A percentile compares a stretch with the other conserved stretches of the same genome.
Evolutionary conservation across 2,113 vertebrate species (phyloP).

Genomic region (Gulo gulo): DNA sequence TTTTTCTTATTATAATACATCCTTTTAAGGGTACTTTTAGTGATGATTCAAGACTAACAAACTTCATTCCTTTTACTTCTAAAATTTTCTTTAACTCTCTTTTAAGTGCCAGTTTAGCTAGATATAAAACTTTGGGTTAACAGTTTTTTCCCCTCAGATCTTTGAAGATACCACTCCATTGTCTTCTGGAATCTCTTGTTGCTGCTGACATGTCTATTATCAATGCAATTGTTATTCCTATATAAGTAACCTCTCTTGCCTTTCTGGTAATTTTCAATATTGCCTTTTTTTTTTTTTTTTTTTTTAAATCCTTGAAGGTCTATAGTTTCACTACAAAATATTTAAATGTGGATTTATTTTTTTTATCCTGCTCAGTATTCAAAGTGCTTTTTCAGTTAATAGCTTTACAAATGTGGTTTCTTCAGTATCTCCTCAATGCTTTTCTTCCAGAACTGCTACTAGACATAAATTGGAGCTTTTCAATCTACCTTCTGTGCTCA

Average conservation of each 20-base stretch:
- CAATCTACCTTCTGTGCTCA: background rate
- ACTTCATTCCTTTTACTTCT: background rate
- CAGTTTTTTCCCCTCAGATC: background rate
- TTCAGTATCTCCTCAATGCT: background rate
- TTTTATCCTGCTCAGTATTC: background rate
- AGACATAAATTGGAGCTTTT: background rate
- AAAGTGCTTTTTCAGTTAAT: background rate
- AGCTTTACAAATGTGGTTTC: background rate
- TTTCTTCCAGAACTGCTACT: background rate
- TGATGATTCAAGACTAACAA: background rate
- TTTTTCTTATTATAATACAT: background rate
- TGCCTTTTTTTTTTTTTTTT: background rate
- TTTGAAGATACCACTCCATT: background rate
- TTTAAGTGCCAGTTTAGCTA: constrained; percentile 1
- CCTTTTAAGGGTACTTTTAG: background rate
- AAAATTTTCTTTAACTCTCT: background rate
- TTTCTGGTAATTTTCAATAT: background rate
- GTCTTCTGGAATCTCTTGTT: background rate
- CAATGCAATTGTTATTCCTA: background rate
- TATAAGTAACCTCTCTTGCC: background rate
- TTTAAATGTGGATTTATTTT: background rate
- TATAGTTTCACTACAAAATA: background rate
- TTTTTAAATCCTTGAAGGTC: background rate
- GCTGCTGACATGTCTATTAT: background rate
- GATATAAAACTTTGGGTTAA: background rate